These are phyloP conservation scores for Mongoloraphidia duomilia DNA, from an alignment of 2,888 invertebrate genomes.

Conservation along the genomic window DNA sequence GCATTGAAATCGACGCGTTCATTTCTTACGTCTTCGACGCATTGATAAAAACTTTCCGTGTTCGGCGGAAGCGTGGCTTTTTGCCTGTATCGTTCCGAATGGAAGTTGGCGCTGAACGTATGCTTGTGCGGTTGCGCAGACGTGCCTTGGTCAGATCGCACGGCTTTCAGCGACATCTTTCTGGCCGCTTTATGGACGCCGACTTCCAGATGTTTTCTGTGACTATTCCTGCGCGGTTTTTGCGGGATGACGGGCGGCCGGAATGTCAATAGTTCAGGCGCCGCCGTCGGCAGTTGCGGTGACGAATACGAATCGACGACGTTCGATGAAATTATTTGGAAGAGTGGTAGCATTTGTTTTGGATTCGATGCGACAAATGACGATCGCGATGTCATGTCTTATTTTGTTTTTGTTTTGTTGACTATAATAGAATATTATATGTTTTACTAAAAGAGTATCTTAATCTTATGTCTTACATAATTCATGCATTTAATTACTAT, in stretches of 20 bases:
- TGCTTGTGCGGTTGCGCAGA: conserved; percentile 11
- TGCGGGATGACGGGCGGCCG: not conserved
- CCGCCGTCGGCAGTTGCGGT: not conserved
- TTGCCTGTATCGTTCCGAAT: conserved; percentile 11
- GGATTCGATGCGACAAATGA: not conserved
- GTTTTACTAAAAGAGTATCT: too few relatives aligned
- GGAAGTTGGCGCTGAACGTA: conserved; percentile 23
- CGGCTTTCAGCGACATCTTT: not conserved
- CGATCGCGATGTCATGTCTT: not conserved
- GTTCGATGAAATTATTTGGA: conserved; percentile 14
- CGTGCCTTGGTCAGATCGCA: not conserved
- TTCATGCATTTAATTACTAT: too few relatives aligned
- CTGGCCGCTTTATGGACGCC: conserved; percentile 7
- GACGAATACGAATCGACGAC: not conserved
- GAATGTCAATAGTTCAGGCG: not conserved
- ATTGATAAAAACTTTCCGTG: too few relatives aligned
- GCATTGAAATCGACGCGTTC: too few relatives aligned
- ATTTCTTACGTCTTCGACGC: too few relatives aligned
- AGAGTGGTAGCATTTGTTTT: conserved; percentile 15
- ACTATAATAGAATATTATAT: not conserved
- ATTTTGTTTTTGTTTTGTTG: not conserved
- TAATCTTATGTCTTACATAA: too few relatives aligned
- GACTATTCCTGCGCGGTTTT: too few relatives aligned
- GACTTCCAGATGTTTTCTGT: conserved; percentile 1
- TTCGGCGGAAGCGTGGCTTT: not conserved